Conservation (phyloP, 2,797 vertebrate genomes). For the Lepilemur ruficaudatus region DNA sequence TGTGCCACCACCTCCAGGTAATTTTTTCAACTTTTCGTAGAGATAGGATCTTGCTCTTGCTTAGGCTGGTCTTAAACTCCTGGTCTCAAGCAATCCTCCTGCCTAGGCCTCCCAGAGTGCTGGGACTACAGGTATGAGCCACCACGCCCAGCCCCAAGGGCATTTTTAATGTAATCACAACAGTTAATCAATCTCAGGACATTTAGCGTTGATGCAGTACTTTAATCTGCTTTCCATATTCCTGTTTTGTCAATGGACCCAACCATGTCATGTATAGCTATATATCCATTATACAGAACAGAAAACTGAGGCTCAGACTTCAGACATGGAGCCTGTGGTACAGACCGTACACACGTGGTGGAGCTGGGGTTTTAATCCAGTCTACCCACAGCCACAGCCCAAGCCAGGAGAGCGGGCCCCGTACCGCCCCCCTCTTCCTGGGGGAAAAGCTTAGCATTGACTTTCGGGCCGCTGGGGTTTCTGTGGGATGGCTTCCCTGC, state of each 20-base stretch:
- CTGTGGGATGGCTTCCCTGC: neutral
- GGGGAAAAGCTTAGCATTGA: neutral
- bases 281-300: neutral
- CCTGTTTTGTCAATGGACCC: neutral
- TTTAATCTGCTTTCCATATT: neutral
- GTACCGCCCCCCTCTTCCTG: neutral
- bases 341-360: neutral
- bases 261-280: neutral
- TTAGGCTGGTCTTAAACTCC: neutral
- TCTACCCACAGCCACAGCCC: neutral
- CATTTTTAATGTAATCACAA: neutral
- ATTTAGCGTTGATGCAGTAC: neutral
- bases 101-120: neutral
- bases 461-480: neutral
- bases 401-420: neutral
- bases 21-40: neutral
- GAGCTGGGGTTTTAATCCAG: neutral
- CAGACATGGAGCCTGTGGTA: rapidly evolving
- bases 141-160: neutral
- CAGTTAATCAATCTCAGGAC: neutral
- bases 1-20: neutral
- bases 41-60: neutral
- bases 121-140: neutral
- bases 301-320: neutral
- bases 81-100: neutral